Evolutionary conservation across 2,797 vertebrate genomes (phyloP), one percentile per base, ranked within the genome.

Genomic region (Lacerta viridis): DNA sequence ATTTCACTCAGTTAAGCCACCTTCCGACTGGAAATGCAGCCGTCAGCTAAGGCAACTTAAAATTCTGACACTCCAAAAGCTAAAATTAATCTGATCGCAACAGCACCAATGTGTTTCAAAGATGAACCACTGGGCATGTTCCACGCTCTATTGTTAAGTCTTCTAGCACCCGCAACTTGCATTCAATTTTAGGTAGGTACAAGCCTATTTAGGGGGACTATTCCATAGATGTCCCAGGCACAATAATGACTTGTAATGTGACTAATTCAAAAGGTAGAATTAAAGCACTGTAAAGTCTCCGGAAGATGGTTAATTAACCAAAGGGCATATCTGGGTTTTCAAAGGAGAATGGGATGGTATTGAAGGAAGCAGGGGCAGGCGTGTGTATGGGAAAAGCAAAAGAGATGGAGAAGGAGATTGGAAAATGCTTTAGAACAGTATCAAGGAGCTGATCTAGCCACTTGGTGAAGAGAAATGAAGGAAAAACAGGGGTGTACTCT

Each of bases 1-100:
- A 92, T 88, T 92, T 91, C 89, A 89, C 90, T 89, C 90, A 90
- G 91, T 93, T 96, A 93, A 95, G 87, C 83, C 83, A 91, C 41
- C 46, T 4, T 87, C 89, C 78, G 80, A 93, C 83, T 88, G 80
- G 81, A 90, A 96, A 92, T 84, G 64, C 89, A 83, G 68, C 46
- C 0, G 2, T 93, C 91, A 94, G 76, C 84, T 91, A 90, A 87
- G 88, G 84, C 89, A 86, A 80, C 76, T 85, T 83, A 77, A 84
- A 90, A 85, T 88, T 87, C 74, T 90, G 89, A 72, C 92, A 79
- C 41, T 92, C 46, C 90, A 85, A 87, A 93, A 94, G 88, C 43
- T 86, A 78, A 91, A 72, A 90, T 83, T 66, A 87, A 68, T 79
- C 2, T 13, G 29, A 36, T 1, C 39, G 68, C 86, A 85, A 59